Base-by-base conservation (phyloP, 2,888 invertebrate species). In the Euspilapteryx auroguttella region DNA sequence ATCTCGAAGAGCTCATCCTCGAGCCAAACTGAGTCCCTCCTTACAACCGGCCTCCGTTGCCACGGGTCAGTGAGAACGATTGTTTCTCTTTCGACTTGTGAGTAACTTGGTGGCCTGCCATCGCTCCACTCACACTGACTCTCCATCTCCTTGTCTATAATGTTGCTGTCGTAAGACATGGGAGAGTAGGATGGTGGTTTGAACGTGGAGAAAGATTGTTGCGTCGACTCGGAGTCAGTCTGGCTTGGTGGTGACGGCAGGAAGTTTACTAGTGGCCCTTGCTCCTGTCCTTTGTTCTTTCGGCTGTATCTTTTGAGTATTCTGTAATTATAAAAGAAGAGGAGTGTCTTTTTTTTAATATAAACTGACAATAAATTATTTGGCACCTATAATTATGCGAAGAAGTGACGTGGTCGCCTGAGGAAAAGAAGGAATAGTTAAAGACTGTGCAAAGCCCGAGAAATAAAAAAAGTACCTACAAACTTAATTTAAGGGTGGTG, bases 1-100 rank as follows among this genome's bases (percentile, higher is more conserved):
- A 91, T 80, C 52, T 88, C 87, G 44, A 86, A 86, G 50, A 89
- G 86, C 59, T 90, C 90, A 47, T 90, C 87, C 47, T 87, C 89
- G 32, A 86, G 58, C 80, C 86, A 85, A 26, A 85, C 76, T 30
- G 83, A 82, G 46, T 82, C 69, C 28, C 76, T 49, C 30, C 73
- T 55, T 7, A 73, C 73, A 35, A 73, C 66, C 14, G 68, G 64
- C 40, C 76, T 55, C 34, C 76, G 59, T 42, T 77, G 73, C 75
- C 78, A 76, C 0, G 75, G 64, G 31, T 75, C 65, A 11, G 75
- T 55, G 37, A 75, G 63, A 32, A 64, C 62, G 32, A 68, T 71
- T 8, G 59, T 56, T 32, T 69, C 66, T 35, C 55, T 55, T 31
- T 73, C 69, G 38, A 69, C 57, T 40, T 71, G 65, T 13, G 35